Base-by-base conservation (phyloP, 1,140 invertebrate species). In the Campodea augens region DNA sequence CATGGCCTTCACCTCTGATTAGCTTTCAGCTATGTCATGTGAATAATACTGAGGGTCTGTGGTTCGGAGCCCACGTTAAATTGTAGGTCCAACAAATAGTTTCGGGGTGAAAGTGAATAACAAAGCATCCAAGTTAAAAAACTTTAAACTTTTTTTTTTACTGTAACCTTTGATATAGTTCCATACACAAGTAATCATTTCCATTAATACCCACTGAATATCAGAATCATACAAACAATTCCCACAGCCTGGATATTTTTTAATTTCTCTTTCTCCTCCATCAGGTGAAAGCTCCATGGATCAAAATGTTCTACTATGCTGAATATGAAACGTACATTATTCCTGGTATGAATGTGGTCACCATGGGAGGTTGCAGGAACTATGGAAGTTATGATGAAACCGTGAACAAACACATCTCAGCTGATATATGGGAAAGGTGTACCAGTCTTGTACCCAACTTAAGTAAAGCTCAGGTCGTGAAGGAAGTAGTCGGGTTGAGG, bases 271-370 rank as follows among this genome's bases (percentile, higher is more conserved):
- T 23, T 13, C 45, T 49, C 37, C 15, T 51, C 32, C 53, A 53
- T 25, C 50, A 80, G 77, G 78, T 85, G 1, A 70, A 73, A 51
- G 88, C 88, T 10, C 87, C 88, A 0, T 92, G 87, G 86, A 62
- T 93, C 4, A 88, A 90, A 65, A 78, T 74, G 1, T 87, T 83
- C 24, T 81, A 84, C 55, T 89, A 86, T 54, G 75, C 72, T 0
- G 84, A 90, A 53, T 68, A 74, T 42, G 80, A 87, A 52, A 80
- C 82, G 0, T 93, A 92, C 57, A 71, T 92, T 5, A 74, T 91
- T 44, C 88, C 89, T 4, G 78, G 81, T 72, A 55, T 72, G 66
- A 18, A 72, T 72, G 12, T 58, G 13, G 65, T 75, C n/a, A 89
- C 86, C 2, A 57, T 93, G 2, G 89, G 90, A 4, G 89, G 89